phyloP scores from a whole-genome alignment of 1,140 invertebrate genomes.

The Drosophila chauvacae region DNA sequence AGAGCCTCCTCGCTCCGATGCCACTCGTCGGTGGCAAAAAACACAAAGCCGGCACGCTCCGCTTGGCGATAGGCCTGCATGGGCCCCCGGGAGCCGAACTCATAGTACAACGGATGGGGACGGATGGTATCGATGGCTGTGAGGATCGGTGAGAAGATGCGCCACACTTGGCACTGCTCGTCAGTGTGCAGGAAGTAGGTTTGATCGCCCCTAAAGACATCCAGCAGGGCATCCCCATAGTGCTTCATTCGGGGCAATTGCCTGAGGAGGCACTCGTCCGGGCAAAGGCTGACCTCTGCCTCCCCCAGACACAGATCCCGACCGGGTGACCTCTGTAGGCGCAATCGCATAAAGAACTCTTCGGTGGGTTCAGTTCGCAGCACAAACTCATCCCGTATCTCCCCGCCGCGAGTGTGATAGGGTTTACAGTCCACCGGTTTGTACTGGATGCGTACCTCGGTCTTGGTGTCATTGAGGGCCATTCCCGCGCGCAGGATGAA shows the following conservation, averaged over 20 bases:
- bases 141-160: conserved; percentile 59
- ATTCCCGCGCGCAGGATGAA: conserved; percentile 63
- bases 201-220: conserved; percentile 60
- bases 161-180: conserved; percentile 73
- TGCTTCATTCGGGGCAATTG: neutral
- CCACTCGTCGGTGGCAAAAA: conserved; percentile 55
- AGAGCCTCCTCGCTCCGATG: conserved; percentile 25
- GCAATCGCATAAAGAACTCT: conserved; percentile 64
- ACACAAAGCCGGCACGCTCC: conserved; percentile 48
- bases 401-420: neutral
- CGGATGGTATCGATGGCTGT: conserved; percentile 37
- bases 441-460: conserved; percentile 68
- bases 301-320: conserved; percentile 43
- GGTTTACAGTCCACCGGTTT: conserved; percentile 46
- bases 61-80: conserved; percentile 57
- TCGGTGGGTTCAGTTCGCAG: conserved; percentile 46
- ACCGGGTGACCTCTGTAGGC: conserved; percentile 35
- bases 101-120: conserved; percentile 46
- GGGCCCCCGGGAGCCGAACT: conserved; percentile 58
- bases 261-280: neutral
- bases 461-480: conserved; percentile 60
- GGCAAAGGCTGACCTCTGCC: conserved; percentile 32
- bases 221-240: conserved; percentile 38
- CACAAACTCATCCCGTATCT: conserved; percentile 58
- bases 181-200: conserved; percentile 60